Conservation (phyloP, 2,888 invertebrate genomes). For the Meandrusa payeni region DNA sequence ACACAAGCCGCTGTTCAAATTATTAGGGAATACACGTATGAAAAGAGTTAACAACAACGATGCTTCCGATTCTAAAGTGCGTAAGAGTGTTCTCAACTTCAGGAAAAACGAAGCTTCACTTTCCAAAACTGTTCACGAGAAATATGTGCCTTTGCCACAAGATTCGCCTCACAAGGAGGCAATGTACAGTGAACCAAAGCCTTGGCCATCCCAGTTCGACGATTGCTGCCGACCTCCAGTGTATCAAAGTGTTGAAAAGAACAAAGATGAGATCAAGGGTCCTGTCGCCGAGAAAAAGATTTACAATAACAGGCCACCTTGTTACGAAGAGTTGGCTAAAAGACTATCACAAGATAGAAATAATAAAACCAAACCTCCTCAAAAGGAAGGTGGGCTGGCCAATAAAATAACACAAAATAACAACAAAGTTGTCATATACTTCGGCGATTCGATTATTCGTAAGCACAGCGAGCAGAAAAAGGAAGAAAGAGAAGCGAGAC, state of each 20-base stretch:
- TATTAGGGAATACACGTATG: constrained; percentile 64
- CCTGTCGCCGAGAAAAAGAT: constrained; percentile 57
- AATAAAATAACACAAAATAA: constrained; percentile 74
- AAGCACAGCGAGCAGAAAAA: constrained; percentile 71
- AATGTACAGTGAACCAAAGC: constrained; percentile 68
- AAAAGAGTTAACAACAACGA: constrained; percentile 64
- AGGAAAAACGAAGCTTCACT: constrained; percentile 55
- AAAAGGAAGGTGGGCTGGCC: constrained; percentile 52
- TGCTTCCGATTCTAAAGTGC: constrained; percentile 57
- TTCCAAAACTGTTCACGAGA: constrained; percentile 68
- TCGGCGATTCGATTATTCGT: constrained; percentile 83
- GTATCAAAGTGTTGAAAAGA: constrained; percentile 72
- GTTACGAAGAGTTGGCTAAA: constrained; percentile 71
- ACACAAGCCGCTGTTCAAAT: constrained; percentile 66
- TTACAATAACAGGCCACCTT: constrained; percentile 66
- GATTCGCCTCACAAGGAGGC: constrained; percentile 59
- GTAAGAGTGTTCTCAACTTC: constrained; percentile 69
- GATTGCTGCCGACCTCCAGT: constrained; percentile 69
- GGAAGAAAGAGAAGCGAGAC: constrained; percentile 50
- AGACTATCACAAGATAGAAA: constrained; percentile 70
- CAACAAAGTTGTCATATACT: constrained; percentile 87
- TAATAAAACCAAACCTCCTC: constrained; percentile 60
- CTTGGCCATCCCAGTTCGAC: constrained; percentile 60
- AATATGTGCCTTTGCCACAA: constrained; percentile 68
- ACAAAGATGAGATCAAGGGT: constrained; percentile 53